phyloP scores from a whole-genome alignment of 2,888 invertebrate genomes.

The Orthonychiurus folsomi region DNA sequence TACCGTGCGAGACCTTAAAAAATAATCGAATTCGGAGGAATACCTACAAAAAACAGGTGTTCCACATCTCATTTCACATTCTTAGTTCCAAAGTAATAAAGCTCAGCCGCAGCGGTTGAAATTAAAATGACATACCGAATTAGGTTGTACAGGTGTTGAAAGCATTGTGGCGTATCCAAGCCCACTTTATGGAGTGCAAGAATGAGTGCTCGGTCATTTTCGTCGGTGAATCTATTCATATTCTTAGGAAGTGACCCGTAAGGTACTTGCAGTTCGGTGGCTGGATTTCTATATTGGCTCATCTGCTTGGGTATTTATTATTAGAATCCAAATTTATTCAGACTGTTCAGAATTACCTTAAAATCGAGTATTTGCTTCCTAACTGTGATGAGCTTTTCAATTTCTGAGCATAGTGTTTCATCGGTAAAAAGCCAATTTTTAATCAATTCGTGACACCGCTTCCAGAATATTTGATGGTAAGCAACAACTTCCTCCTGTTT shows the following conservation, averaged over 20 bases:
- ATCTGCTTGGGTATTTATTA: neutral
- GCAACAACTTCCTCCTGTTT: slow-evolving; percentile 18
- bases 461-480: slow-evolving; percentile 20
- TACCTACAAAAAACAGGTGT: neutral
- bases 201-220: neutral
- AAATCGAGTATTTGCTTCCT: neutral
- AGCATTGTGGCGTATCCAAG: neutral
- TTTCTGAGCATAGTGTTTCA: neutral
- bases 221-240: slow-evolving; percentile 4
- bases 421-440: slow-evolving; percentile 5
- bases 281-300: neutral
- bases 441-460: slow-evolving; percentile 18
- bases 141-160: neutral
- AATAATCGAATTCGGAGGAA: neutral
- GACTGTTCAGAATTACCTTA: slow-evolving; percentile 3
- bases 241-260: too few species aligned
- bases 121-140: neutral
- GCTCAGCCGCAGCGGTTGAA: too few species aligned
- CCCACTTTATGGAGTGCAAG: neutral
- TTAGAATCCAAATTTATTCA: neutral
- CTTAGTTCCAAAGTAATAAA: too few species aligned
- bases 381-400: neutral
- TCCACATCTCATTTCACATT: neutral
- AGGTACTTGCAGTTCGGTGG: neutral
- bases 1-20: slow-evolving; percentile 6